Percentiles rank a stretch among this genome's conserved stretches.
Evolutionary conservation across 2,888 invertebrate species (phyloP).

Genomic region (Diaphora mendica): DNA sequence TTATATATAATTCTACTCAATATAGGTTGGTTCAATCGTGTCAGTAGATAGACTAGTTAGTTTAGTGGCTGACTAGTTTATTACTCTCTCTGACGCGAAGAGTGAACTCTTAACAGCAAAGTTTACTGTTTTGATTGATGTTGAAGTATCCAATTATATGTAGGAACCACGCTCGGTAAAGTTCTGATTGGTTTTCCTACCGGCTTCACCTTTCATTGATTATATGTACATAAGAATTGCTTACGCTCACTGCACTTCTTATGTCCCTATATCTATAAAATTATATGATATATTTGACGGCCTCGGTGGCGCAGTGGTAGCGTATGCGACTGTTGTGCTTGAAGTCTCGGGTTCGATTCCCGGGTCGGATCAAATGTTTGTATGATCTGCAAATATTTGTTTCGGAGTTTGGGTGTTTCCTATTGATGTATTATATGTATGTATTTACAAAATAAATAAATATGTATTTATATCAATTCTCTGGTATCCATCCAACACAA

Average conservation of each 20-base stretch:
- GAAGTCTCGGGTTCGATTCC: too few species aligned
- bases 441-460: too few species aligned
- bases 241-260: background rate
- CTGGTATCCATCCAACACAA: too few species aligned
- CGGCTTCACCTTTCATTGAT: background rate
- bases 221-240: background rate
- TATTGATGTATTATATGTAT: too few species aligned
- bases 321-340: too few species aligned
- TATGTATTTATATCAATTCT: too few species aligned
- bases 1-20: background rate
- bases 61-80: slow-evolving; percentile 11
- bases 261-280: too few species aligned
- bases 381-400: too few species aligned
- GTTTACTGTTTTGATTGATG: slow-evolving; percentile 23
- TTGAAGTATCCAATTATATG: slow-evolving; percentile 15
- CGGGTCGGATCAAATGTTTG: too few species aligned
- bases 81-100: slow-evolving; percentile 6
- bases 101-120: slow-evolving; percentile 14
- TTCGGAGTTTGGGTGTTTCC: too few species aligned
- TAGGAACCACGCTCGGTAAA: slow-evolving; percentile 8
- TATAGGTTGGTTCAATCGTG: slow-evolving; percentile 2
- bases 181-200: slow-evolving; percentile 4
- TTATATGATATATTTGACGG: too few species aligned
- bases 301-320: too few species aligned
- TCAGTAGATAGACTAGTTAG: slow-evolving; percentile 3